Evolutionary conservation across 2,888 invertebrate species (phyloP).

Genomic region (Allolobophora icterica): DNA sequence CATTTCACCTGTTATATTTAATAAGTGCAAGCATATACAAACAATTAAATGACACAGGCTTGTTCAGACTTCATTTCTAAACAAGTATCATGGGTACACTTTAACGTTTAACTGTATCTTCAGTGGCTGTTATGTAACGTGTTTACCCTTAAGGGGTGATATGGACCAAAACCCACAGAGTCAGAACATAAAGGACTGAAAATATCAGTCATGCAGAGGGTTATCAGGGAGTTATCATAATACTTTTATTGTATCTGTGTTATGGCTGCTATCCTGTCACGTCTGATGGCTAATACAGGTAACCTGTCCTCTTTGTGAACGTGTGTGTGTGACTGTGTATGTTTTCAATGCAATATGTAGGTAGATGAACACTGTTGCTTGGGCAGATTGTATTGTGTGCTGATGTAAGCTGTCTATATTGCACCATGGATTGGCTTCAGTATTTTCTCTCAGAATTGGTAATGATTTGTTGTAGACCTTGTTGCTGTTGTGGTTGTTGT

Average conservation of each 20-base stretch:
- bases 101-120: too few species aligned
- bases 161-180: too few species aligned
- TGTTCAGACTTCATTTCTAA: too few species aligned
- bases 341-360: not conserved
- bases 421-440: not conserved
- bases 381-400: not conserved
- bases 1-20: too few species aligned
- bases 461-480: not conserved
- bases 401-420: not conserved
- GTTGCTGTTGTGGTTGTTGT: not conserved
- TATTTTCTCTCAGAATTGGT: not conserved
- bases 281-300: not conserved
- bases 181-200: too few species aligned
- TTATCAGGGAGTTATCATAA: not conserved
- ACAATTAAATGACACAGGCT: too few species aligned
- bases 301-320: not conserved
- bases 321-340: not conserved
- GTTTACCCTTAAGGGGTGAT: too few species aligned
- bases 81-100: too few species aligned
- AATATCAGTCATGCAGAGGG: too few species aligned
- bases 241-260: not conserved
- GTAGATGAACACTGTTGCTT: not conserved
- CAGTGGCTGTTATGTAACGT: too few species aligned
- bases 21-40: too few species aligned
- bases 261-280: not conserved